phyloP scores from a whole-genome alignment of 1,140 invertebrate genomes.

The Acyrthosiphon pisum region DNA sequence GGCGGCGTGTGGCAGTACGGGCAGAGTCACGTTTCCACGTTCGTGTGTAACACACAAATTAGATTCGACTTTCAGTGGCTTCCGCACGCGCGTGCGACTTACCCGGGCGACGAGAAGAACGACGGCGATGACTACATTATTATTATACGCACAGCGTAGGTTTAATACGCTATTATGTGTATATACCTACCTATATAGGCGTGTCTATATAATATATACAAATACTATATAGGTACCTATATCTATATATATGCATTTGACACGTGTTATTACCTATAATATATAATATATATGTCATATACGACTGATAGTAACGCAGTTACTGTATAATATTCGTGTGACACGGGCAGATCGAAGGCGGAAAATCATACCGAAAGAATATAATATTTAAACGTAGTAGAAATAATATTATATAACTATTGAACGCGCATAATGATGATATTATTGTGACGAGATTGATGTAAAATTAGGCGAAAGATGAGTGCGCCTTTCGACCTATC shows the following conservation, averaged over 20 bases:
- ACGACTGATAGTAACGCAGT: too few species aligned
- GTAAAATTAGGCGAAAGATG: too few species aligned
- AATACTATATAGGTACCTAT: neutral
- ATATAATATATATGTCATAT: too few species aligned
- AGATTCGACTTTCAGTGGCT: slow-evolving; percentile 50
- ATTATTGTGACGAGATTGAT: too few species aligned
- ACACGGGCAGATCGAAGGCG: too few species aligned
- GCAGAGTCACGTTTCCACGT: slow-evolving; percentile 51
- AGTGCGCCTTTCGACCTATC: too few species aligned
- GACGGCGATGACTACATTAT: neutral
- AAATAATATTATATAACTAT: too few species aligned
- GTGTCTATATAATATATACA: neutral
- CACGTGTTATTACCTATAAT: neutral
- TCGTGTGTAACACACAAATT: slow-evolving; percentile 54
- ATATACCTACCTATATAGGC: neutral
- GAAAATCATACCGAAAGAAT: too few species aligned
- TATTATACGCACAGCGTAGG: neutral
- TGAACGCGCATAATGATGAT: too few species aligned
- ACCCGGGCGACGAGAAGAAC: neutral
- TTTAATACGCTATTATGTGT: neutral
- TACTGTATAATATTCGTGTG: too few species aligned
- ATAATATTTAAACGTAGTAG: too few species aligned
- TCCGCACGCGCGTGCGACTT: slow-evolving; percentile 6
- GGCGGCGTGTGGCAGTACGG: neutral
- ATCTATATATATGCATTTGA: neutral